A percentile compares a stretch with the other conserved stretches of the same genome.
phyloP scores from a whole-genome alignment of 2,797 vertebrate species.

The Girardinus metallicus region DNA sequence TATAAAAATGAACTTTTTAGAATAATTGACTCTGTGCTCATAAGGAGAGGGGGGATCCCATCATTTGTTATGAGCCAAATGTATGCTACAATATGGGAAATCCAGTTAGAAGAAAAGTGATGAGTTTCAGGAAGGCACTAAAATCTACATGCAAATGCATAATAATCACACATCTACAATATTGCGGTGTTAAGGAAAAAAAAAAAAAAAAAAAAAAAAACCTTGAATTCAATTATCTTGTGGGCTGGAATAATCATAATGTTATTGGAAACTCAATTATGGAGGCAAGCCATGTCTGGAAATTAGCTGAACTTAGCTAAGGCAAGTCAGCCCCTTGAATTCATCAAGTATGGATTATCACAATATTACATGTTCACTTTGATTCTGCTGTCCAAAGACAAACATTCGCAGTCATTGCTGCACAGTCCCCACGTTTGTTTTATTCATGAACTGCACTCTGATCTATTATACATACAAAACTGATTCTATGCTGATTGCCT shows the following conservation, averaged over 20 bases:
- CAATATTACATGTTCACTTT: slow-evolving; percentile 99
- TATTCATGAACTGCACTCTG: slow-evolving; percentile 99
- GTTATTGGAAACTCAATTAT: slow-evolving; percentile 99
- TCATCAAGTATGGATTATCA: slow-evolving; percentile 99
- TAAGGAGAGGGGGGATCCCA: slow-evolving; percentile 78
- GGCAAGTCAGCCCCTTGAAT: slow-evolving; percentile 97
- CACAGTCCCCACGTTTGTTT: slow-evolving; percentile 96
- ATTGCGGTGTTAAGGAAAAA: slow-evolving; percentile 92
- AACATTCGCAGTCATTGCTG: slow-evolving; percentile 94
- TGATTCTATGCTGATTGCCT: slow-evolving; percentile 94
- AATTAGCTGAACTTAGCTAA: slow-evolving; percentile 99
- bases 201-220: slow-evolving; percentile 85
- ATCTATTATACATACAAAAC: slow-evolving; percentile 99
- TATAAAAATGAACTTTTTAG: slow-evolving; percentile 84
- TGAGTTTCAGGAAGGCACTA: slow-evolving; percentile 92
- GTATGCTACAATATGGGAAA: slow-evolving; percentile 98
- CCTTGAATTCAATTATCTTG: slow-evolving; percentile 99
- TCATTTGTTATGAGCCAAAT: slow-evolving; percentile 92
- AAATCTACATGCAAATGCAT: slow-evolving; percentile 98
- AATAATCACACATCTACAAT: slow-evolving; percentile 99
- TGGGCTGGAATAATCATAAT: slow-evolving; percentile 99
- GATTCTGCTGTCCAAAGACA: slow-evolving; percentile 99
- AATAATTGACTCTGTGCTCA: slow-evolving; percentile 85
- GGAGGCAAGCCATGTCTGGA: slow-evolving; percentile 96
- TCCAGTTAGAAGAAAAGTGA: slow-evolving; percentile 98